Evolutionary conservation across 2,888 invertebrate species (phyloP), one percentile per base, ranked within the genome.

Genomic region (Stenichneumon culpator): DNA sequence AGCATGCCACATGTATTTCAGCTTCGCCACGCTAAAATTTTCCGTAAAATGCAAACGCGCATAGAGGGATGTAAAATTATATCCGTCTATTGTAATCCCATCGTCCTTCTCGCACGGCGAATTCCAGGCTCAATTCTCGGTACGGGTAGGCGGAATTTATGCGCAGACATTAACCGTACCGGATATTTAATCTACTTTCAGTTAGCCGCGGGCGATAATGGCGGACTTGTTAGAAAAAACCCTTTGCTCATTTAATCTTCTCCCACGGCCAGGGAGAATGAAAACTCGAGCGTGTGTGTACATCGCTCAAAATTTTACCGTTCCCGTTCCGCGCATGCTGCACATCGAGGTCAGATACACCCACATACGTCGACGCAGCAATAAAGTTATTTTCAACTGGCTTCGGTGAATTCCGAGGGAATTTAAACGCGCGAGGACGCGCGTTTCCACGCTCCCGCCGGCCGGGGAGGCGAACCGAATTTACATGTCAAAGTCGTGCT

Each of bases 401-500:
- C 32, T 79, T 65, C 72, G 70, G 44, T 50, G 60, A 63, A 79
- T 79, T 69, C 69, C 78, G 69, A 69, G 70, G 25, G 72, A 79
- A 79, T 79, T 79, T 72, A 72, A 72, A 79, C 70, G 32, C 63
- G 32, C 65, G 72, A 32, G 25, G 36, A 50, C 52, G 60, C 60
- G 69, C 68, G 60, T 69, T 78, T 79, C 69, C 69, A 50, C 78
- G 60, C 54, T 69, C 60, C 19, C 50, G 25, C 2, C 22, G 16
- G 14, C 28, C 32, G 19, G 68, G n/a, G 67, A 77, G 44, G 25
- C 68, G 63, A 63, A 63, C 28, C 44, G 54, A 79, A 79, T 79
- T 79, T 79, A 79, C 79, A 79, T 79, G 69, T 79, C 79, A 79
- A 79, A 79, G 79, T 79, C 79, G 22, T 19, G 60, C 47, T 60